Percentiles rank a stretch among this genome's conserved stretches.
Conservation (phyloP, 2,888 invertebrate species). For the Alentia gelatinosa region DNA sequence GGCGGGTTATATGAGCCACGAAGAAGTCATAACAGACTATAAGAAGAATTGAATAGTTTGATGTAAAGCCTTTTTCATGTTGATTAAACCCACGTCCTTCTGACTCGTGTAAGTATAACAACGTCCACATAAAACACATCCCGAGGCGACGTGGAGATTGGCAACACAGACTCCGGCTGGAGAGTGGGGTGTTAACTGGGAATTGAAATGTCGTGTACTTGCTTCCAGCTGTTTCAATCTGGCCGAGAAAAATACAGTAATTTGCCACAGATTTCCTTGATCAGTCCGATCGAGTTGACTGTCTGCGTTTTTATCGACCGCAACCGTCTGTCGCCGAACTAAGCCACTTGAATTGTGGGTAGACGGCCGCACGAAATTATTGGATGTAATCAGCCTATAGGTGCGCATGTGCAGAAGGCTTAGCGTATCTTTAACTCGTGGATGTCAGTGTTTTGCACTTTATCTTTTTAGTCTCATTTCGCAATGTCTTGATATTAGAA, state of each 20-base stretch:
- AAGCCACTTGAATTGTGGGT: not conserved
- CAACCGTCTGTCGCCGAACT: not conserved
- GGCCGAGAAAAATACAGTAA: not conserved
- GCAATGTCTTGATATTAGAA: too few relatives aligned
- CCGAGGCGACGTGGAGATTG: too few relatives aligned
- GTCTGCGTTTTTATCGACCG: not conserved
- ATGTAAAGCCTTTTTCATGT: too few relatives aligned
- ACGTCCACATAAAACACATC: too few relatives aligned
- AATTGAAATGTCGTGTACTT: not conserved
- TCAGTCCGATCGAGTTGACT: conserved; percentile 2
- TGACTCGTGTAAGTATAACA: too few relatives aligned
- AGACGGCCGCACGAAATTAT: not conserved
- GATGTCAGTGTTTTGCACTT: not conserved
- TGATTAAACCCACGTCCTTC: too few relatives aligned
- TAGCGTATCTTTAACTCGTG: not conserved
- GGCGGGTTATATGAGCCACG: too few relatives aligned
- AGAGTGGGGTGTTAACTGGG: not conserved
- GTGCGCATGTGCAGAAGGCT: not conserved
- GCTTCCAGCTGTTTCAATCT: not conserved
- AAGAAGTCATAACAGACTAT: too few relatives aligned
- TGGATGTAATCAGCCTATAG: not conserved
- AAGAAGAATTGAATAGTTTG: too few relatives aligned
- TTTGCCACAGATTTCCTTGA: not conserved
- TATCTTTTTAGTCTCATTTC: too few relatives aligned
- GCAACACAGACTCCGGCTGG: not conserved